These are phyloP conservation scores for Anser cygnoides DNA, from an alignment of 2,113 vertebrate genomes.

Conservation along the genomic window DNA sequence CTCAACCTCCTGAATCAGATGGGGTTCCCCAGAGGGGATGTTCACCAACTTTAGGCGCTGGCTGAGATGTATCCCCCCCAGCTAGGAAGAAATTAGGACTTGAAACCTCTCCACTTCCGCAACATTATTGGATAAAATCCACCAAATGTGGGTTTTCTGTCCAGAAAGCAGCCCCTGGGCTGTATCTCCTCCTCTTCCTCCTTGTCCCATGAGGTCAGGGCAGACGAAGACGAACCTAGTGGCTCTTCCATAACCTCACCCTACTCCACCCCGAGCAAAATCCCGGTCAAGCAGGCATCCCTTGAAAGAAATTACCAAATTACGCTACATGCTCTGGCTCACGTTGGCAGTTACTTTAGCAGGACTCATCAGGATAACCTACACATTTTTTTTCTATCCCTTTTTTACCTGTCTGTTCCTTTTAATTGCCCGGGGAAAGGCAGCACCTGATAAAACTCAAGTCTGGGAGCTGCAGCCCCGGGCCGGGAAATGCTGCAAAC, in stretches of 20 bases:
- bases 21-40: rapidly evolving
- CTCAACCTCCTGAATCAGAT: not conserved
- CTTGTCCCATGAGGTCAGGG: not conserved
- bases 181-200: not conserved
- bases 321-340: rapidly evolving
- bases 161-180: not conserved
- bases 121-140: not conserved
- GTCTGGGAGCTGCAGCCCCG: not conserved
- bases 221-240: not conserved
- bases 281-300: not conserved
- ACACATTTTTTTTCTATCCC: not conserved
- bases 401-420: too few relatives aligned
- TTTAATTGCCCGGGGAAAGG: not conserved
- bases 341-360: not conserved
- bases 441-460: not conserved
- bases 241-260: not conserved
- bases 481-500: not conserved
- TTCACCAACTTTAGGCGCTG: not conserved
- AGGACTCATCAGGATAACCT: not conserved
- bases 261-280: not conserved
- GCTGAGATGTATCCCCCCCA: not conserved
- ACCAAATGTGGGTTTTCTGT: not conserved
- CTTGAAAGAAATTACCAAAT: not conserved
- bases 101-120: not conserved
- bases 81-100: not conserved